Conservation (phyloP, 2,797 vertebrate species). For the Lutra lutra region DNA sequence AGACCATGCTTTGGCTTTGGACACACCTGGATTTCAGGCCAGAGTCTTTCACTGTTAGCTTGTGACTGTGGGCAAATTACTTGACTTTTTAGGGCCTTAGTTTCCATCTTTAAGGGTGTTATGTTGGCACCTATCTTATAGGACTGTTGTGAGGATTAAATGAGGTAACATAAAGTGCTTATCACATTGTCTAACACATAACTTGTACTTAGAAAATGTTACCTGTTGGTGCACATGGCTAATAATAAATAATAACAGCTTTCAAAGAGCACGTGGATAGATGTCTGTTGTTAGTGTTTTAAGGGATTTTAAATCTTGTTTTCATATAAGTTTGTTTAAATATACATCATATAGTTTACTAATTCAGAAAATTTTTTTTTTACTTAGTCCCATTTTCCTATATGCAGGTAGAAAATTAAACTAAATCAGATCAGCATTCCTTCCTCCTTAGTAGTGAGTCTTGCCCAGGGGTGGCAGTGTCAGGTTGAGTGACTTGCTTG, state of each 20-base stretch:
- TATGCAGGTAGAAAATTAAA: constrained; percentile 24
- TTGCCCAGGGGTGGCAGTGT: neutral
- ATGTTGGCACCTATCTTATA: neutral
- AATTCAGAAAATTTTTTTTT: neutral
- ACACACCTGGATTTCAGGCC: neutral
- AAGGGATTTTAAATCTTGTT: constrained; percentile 46
- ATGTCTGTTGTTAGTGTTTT: constrained; percentile 1
- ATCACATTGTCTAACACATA: neutral
- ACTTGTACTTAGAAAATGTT: constrained; percentile 51
- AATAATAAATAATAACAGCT: neutral
- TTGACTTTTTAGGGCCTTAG: neutral
- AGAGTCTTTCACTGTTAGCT: neutral
- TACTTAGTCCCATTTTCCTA: neutral
- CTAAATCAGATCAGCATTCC: constrained; percentile 3
- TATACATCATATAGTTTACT: neutral
- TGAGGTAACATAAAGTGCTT: constrained; percentile 38
- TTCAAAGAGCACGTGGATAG: neutral
- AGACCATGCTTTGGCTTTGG: constrained; percentile 15
- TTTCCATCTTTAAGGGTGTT: neutral
- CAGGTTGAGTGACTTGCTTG: neutral
- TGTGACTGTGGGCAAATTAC: neutral
- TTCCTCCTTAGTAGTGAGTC: neutral
- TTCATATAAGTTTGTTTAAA: constrained; percentile 42
- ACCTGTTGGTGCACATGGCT: neutral
- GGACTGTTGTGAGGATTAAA: constrained; percentile 14